Evolutionary conservation across 1,140 invertebrate species (phyloP).

Genomic region (Drosophila willistoni): DNA sequence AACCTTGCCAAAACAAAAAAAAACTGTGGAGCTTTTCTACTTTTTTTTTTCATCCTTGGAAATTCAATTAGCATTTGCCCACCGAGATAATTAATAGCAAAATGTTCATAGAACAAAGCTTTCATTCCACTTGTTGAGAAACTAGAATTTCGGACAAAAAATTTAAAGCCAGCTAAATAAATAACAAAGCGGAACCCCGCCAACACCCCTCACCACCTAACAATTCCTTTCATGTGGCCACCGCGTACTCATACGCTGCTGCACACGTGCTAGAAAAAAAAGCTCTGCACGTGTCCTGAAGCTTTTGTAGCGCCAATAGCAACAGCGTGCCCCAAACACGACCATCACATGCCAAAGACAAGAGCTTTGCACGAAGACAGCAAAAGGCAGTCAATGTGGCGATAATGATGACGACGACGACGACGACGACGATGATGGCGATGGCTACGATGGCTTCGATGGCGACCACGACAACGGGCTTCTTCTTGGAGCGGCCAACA

Average conservation of each 20-base stretch:
- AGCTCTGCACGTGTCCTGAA: slow-evolving; percentile 67
- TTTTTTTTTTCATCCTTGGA: slow-evolving; percentile 47
- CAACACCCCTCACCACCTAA: slow-evolving; percentile 28
- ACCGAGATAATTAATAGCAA: slow-evolving; percentile 66
- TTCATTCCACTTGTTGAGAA: slow-evolving; percentile 71
- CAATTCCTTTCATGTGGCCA: background rate
- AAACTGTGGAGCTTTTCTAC: background rate
- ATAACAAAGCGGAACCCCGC: slow-evolving; percentile 37
- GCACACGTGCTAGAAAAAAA: slow-evolving; percentile 47
- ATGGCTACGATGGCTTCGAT: background rate
- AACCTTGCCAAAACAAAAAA: slow-evolving; percentile 36
- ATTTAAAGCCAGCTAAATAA: slow-evolving; percentile 2
- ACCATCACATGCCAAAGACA: slow-evolving; percentile 33
- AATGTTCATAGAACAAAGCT: slow-evolving; percentile 52
- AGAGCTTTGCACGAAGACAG: slow-evolving; percentile 60
- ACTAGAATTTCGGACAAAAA: slow-evolving; percentile 30
- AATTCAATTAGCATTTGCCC: slow-evolving; percentile 69
- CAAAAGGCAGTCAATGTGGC: no score
- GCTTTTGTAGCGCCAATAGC: slow-evolving; percentile 55
- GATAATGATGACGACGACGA: no score
- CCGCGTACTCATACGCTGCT: slow-evolving; percentile 33
- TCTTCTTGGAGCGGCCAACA: slow-evolving; percentile 57
- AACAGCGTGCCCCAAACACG: slow-evolving; percentile 66
- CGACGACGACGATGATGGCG: slow-evolving; percentile 26
- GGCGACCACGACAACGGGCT: background rate